phyloP scores from a whole-genome alignment of 2,888 invertebrate species.

The Barypeithes pellucidus region DNA sequence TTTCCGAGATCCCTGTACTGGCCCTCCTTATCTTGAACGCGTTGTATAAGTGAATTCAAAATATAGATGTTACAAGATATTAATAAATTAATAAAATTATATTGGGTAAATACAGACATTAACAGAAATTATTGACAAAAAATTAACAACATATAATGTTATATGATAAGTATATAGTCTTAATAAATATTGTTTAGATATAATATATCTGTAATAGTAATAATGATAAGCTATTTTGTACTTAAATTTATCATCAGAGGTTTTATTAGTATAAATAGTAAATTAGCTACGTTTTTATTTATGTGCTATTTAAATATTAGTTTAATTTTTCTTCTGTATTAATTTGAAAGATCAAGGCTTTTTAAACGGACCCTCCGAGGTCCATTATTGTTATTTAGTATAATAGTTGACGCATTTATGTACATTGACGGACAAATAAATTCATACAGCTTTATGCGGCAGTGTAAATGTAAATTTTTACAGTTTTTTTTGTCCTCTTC shows the following conservation, averaged over 20 bases:
- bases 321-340: background rate
- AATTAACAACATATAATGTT: background rate
- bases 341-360: too few species aligned
- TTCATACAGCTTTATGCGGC: too few species aligned
- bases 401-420: background rate
- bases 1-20: too few species aligned
- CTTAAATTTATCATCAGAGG: constrained; percentile 13
- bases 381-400: constrained; percentile 11
- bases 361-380: too few species aligned
- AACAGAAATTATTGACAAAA: background rate
- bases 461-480: too few species aligned
- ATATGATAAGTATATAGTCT: background rate
- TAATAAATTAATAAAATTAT: too few species aligned
- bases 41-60: too few species aligned
- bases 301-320: background rate
- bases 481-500: too few species aligned
- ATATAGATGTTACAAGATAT: too few species aligned
- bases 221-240: constrained; percentile 9
- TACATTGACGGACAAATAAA: too few species aligned
- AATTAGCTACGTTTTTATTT: background rate
- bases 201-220: constrained; percentile 9
- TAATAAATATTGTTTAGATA: constrained; percentile 4
- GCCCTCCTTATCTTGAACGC: too few species aligned
- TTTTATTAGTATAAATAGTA: background rate
- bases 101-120: background rate